Conservation (phyloP, 92 coral and sea anemone species). For the Paramuricea clavata region DNA sequence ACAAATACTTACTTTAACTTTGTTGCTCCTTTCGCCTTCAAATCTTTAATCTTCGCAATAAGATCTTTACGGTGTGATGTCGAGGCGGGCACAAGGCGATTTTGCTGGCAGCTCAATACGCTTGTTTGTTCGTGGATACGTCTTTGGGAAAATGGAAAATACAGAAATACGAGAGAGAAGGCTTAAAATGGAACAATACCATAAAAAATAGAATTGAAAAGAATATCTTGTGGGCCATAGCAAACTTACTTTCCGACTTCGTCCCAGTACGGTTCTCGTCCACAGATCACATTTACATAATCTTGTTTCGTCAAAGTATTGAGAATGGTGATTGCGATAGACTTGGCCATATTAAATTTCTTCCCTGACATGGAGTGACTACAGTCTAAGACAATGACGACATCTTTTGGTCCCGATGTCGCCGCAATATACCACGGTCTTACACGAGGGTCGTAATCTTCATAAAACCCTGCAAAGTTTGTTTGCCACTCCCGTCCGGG, state of each 20-base stretch:
- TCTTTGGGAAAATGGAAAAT: not conserved
- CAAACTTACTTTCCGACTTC: slow-evolving; percentile 99
- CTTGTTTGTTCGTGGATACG: slow-evolving; percentile 60
- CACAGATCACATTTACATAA: slow-evolving; percentile 97
- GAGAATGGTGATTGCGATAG: slow-evolving; percentile 91
- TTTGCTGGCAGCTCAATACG: slow-evolving; percentile 93
- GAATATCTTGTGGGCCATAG: too few species aligned
- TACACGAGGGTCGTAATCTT: slow-evolving; percentile 96
- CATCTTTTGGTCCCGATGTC: slow-evolving; percentile 97
- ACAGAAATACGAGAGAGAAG: too few species aligned
- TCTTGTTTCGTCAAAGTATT: slow-evolving; percentile 97
- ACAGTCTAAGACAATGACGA: slow-evolving; percentile 93
- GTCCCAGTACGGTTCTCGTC: slow-evolving; percentile 93
- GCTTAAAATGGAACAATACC: too few species aligned
- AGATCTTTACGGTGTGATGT: slow-evolving; percentile 94
- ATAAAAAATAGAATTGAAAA: too few species aligned
- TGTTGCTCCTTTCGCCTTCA: slow-evolving; percentile 91
- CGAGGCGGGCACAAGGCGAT: slow-evolving; percentile 98
- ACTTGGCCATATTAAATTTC: slow-evolving; percentile 92
- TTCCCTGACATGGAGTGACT: slow-evolving; percentile 95
- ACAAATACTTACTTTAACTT: slow-evolving; percentile 83
- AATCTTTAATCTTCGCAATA: slow-evolving; percentile 83
- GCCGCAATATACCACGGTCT: slow-evolving; percentile 99
- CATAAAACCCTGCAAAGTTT: slow-evolving; percentile 96
- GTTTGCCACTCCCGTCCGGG: slow-evolving; percentile 96